Conservation (phyloP, 2,113 vertebrate genomes). For the Oryzias celebensis region DNA sequence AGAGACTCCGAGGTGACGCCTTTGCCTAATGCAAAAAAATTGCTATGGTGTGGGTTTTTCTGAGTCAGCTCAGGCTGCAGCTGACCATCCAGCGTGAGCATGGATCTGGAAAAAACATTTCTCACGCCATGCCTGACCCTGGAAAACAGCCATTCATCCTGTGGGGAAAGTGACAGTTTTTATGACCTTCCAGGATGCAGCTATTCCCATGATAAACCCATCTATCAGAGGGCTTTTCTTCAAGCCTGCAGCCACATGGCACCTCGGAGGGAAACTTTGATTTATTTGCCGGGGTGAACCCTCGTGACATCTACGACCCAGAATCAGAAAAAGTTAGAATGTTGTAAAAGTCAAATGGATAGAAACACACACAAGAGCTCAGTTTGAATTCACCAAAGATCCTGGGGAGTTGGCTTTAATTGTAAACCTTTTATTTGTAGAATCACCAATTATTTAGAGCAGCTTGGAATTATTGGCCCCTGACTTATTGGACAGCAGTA, state of each 20-base stretch:
- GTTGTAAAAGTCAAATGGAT: background rate
- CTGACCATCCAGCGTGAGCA: background rate
- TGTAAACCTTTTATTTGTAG: conserved; percentile 11
- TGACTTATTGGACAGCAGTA: background rate
- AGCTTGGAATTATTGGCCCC: background rate
- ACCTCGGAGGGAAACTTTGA: conserved; percentile 48
- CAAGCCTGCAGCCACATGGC: conserved; percentile 37
- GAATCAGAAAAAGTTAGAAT: background rate
- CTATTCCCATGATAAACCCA: conserved; percentile 61
- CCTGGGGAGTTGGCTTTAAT: background rate
- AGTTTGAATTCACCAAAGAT: no score
- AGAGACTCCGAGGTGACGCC: no score
- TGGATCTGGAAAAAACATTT: conserved; percentile 20
- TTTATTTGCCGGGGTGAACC: conserved; percentile 55
- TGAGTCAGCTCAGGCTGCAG: conserved; percentile 26
- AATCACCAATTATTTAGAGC: conserved; percentile 9
- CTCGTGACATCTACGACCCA: conserved; percentile 37
- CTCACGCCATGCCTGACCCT: conserved; percentile 34
- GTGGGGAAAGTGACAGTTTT: conserved; percentile 49
- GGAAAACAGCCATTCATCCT: conserved; percentile 61
- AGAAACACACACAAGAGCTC: background rate
- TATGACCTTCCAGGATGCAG: conserved; percentile 60
- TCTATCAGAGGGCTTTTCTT: conserved; percentile 54
- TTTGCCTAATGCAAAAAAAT: background rate
- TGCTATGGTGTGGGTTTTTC: conserved; percentile 16